These are phyloP conservation scores for Glossosoma conforme DNA, from an alignment of 1,140 invertebrate species.

Conservation along the genomic window DNA sequence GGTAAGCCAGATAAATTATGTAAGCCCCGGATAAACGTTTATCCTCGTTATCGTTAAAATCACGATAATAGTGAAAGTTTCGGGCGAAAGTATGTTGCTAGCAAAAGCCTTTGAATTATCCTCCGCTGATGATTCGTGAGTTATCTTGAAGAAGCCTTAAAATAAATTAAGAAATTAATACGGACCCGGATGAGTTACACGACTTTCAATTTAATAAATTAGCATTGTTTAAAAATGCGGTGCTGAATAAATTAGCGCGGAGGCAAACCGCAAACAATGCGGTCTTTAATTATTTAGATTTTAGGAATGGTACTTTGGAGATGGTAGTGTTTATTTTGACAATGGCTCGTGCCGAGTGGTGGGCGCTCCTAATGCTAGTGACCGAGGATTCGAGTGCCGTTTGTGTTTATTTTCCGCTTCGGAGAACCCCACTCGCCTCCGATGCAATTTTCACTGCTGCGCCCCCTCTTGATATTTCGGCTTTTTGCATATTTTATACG, in stretches of 20 bases:
- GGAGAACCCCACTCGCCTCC: constrained; percentile 7
- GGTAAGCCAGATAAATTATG: not conserved
- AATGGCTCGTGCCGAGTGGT: constrained; percentile 22
- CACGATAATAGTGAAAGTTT: not conserved
- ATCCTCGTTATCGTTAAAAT: not conserved
- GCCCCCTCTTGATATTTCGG: constrained; percentile 10
- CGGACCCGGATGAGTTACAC: too few relatives aligned
- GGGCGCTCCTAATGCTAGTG: too few relatives aligned
- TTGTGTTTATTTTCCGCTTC: constrained; percentile 25
- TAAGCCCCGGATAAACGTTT: not conserved
- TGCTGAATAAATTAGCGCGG: not conserved
- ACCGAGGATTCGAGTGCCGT: constrained; percentile 15
- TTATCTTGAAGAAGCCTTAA: too few relatives aligned
- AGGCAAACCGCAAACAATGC: not conserved
- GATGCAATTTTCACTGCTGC: constrained; percentile 25
- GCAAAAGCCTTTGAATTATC: too few relatives aligned
- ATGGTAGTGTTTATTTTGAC: constrained; percentile 30
- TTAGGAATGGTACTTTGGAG: too few relatives aligned
- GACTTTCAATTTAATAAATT: too few relatives aligned
- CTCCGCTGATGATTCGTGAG: too few relatives aligned
- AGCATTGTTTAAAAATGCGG: too few relatives aligned
- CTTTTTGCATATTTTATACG: constrained; percentile 15
- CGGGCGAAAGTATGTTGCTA: too few relatives aligned
- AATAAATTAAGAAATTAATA: too few relatives aligned
- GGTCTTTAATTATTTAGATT: not conserved